phyloP scores from a whole-genome alignment of 2,888 invertebrate genomes.

The Ornithoptera priamus region DNA sequence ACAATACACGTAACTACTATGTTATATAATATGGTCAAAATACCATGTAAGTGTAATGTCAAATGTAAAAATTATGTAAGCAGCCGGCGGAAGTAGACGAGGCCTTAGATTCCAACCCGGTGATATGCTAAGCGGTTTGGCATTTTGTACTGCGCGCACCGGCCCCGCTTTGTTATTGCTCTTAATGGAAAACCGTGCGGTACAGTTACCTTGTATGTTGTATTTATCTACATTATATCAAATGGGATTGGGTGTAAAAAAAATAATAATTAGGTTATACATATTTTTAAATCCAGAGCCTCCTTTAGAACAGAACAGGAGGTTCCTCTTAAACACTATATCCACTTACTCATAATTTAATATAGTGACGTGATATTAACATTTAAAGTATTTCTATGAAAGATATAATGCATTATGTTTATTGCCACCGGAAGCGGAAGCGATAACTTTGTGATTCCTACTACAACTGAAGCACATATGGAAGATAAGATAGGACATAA shows the following conservation, averaged over 20 bases:
- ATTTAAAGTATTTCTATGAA: too few species aligned
- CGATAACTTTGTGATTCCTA: too few species aligned
- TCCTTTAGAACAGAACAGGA: too few species aligned
- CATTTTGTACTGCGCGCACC: conserved; percentile 56
- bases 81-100: conserved; percentile 44
- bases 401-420: too few species aligned
- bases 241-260: conserved; percentile 6
- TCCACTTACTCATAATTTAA: too few species aligned
- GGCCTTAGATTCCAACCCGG: conserved; percentile 54
- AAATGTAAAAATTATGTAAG: conserved; percentile 30
- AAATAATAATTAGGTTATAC: too few species aligned
- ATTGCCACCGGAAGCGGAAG: too few species aligned
- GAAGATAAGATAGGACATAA: too few species aligned
- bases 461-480: too few species aligned
- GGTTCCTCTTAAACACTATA: background rate
- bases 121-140: conserved; percentile 68
- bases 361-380: too few species aligned
- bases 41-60: conserved; percentile 29
- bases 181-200: conserved; percentile 56
- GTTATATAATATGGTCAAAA: conserved; percentile 22
- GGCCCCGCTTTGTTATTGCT: conserved; percentile 49
- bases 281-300: too few species aligned
- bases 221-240: conserved; percentile 26
- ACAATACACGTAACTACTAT: background rate
- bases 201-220: conserved; percentile 49